phyloP scores from a whole-genome alignment of 2,888 invertebrate genomes.

The Zhengitettix transpicula region DNA sequence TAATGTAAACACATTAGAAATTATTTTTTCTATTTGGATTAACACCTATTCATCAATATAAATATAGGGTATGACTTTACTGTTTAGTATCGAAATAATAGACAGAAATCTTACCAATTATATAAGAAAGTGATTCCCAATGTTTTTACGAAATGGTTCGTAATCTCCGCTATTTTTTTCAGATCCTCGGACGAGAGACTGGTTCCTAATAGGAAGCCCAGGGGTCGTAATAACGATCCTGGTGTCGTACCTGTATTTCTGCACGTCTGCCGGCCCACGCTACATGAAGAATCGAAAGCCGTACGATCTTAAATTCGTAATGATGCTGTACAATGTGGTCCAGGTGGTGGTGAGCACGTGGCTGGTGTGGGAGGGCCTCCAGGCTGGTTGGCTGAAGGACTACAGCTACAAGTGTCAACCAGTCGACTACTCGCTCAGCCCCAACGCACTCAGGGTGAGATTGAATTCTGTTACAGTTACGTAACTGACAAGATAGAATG shows the following conservation, averaged over 20 bases:
- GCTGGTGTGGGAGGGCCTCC: conserved; percentile 47
- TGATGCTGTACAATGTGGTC: conserved; percentile 35
- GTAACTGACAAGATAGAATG: too few relatives aligned
- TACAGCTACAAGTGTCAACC: not conserved
- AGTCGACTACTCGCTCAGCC: not conserved
- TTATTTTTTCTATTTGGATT: too few relatives aligned
- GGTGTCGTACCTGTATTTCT: conserved; percentile 46
- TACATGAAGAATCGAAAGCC: conserved; percentile 37
- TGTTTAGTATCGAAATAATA: too few relatives aligned
- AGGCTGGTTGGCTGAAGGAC: not conserved
- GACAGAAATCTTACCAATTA: too few relatives aligned
- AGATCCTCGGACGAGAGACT: conserved; percentile 48
- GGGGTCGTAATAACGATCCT: conserved; percentile 38
- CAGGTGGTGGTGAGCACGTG: conserved; percentile 41
- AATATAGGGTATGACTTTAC: too few relatives aligned
- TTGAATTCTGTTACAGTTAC: too few relatives aligned
- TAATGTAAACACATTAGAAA: too few relatives aligned
- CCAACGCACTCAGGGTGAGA: not conserved
- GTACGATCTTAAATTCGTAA: conserved; percentile 27
- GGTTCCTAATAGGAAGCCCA: conserved; percentile 48
- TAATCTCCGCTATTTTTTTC: conserved; percentile 9
- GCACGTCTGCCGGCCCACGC: conserved; percentile 51
- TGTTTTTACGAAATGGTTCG: too few relatives aligned
- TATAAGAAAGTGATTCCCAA: too few relatives aligned
- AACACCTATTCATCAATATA: too few relatives aligned